Conservation (phyloP, 2,797 vertebrate genomes). For the Ispidina lecontei region DNA sequence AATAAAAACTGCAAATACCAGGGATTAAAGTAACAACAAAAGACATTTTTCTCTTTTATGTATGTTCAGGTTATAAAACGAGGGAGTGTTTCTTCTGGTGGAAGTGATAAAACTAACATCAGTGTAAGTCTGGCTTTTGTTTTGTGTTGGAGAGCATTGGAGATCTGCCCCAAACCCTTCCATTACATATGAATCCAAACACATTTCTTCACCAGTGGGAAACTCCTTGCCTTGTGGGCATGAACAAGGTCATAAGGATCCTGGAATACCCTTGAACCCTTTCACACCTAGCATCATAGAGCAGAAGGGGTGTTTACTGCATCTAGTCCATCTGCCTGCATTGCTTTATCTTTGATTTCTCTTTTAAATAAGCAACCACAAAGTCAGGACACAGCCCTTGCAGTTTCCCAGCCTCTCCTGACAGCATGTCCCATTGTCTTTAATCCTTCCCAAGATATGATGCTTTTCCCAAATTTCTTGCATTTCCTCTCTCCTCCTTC, state of each 20-base stretch:
- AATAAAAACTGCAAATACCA: not conserved
- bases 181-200: not conserved
- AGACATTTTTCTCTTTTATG: constrained; percentile 17
- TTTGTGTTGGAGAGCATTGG: not conserved
- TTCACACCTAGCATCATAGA: not conserved
- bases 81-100: constrained; percentile 87
- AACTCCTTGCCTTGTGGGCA: not conserved
- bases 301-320: not conserved
- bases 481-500: not conserved
- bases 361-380: not conserved
- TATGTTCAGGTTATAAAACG: constrained; percentile 83
- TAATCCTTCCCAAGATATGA: not conserved
- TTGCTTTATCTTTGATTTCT: not conserved
- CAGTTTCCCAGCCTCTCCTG: not conserved
- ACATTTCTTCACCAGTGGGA: not conserved
- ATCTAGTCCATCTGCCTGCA: not conserved
- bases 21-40: not conserved
- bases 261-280: not conserved
- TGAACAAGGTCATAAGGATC: not conserved
- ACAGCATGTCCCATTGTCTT: not conserved
- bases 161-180: not conserved
- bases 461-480: not conserved
- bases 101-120: constrained; percentile 88
- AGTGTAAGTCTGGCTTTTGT: constrained; percentile 76
- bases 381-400: not conserved